These are phyloP conservation scores for Trachops cirrhosus DNA, from an alignment of 2,797 vertebrate species.

Conservation along the genomic window DNA sequence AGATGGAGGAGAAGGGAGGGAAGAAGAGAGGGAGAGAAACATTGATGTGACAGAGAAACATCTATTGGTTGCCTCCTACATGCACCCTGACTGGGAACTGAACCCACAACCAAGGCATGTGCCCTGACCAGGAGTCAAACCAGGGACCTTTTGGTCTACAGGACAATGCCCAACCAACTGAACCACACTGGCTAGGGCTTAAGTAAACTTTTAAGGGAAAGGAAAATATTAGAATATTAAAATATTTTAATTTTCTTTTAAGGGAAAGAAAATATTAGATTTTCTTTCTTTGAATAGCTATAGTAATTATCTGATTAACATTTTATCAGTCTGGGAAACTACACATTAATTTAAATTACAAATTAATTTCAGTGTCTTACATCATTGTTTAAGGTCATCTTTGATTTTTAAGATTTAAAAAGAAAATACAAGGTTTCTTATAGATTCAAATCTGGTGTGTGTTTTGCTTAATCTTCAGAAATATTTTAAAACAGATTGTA, in stretches of 20 bases:
- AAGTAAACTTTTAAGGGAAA: neutral
- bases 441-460: slow-evolving; percentile 7
- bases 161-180: neutral
- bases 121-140: neutral
- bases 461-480: slow-evolving; percentile 63
- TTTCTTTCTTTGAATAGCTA: slow-evolving; percentile 19
- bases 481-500: slow-evolving; percentile 68
- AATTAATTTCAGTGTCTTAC: slow-evolving; percentile 25
- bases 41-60: neutral
- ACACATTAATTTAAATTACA: slow-evolving; percentile 51
- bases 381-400: slow-evolving; percentile 10
- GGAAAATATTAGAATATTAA: neutral
- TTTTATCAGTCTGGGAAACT: slow-evolving; percentile 41
- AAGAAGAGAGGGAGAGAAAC: neutral
- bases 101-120: neutral
- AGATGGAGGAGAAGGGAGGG: neutral
- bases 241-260: neutral
- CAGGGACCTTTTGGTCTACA: neutral
- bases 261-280: neutral
- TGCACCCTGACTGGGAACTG: neutral
- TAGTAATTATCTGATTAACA: slow-evolving; percentile 11
- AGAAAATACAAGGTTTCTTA: slow-evolving; percentile 36
- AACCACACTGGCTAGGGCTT: neutral
- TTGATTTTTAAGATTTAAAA: slow-evolving; percentile 40
- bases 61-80: neutral